Evolutionary conservation across 1,140 invertebrate species (phyloP).

Genomic region (Ganaspis sp.): DNA sequence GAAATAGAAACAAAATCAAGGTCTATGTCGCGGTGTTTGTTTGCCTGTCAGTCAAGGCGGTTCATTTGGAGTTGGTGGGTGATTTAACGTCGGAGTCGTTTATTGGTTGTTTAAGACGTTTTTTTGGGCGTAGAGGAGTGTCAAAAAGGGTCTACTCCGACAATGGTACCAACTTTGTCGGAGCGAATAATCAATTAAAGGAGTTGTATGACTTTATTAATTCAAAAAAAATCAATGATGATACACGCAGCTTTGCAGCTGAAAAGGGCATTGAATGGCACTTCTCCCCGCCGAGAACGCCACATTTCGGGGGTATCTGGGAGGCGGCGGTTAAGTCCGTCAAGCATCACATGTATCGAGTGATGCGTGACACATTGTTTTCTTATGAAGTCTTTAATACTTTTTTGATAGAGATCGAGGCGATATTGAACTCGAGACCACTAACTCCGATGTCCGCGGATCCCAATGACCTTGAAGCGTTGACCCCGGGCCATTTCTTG

Average conservation of each 20-base stretch:
- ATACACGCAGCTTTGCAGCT: not conserved
- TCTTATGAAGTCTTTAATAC: no score
- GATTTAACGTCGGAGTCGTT: conserved; percentile 47
- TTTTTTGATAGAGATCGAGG: no score
- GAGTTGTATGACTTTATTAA: not conserved
- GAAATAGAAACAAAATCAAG: conserved; percentile 32
- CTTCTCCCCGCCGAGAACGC: no score
- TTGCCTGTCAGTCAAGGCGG: conserved; percentile 46
- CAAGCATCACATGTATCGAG: no score
- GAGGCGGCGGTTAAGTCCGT: no score
- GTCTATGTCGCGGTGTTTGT: conserved; percentile 39
- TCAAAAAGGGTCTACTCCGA: conserved; percentile 48
- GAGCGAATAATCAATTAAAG: conserved; percentile 32
- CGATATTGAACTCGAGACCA: no score
- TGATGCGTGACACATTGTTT: no score
- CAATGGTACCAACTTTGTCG: conserved; percentile 33
- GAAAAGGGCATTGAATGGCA: no score
- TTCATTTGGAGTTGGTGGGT: conserved; percentile 61
- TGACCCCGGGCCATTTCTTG: conserved; percentile 30
- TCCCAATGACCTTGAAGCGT: not conserved
- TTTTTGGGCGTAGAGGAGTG: conserved; percentile 57
- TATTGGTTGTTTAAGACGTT: conserved; percentile 59
- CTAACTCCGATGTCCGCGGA: not conserved
- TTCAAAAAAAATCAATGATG: not conserved
- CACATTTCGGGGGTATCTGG: no score